Conservation (phyloP, 2,113 vertebrate genomes). For the Melozone crissalis region DNA sequence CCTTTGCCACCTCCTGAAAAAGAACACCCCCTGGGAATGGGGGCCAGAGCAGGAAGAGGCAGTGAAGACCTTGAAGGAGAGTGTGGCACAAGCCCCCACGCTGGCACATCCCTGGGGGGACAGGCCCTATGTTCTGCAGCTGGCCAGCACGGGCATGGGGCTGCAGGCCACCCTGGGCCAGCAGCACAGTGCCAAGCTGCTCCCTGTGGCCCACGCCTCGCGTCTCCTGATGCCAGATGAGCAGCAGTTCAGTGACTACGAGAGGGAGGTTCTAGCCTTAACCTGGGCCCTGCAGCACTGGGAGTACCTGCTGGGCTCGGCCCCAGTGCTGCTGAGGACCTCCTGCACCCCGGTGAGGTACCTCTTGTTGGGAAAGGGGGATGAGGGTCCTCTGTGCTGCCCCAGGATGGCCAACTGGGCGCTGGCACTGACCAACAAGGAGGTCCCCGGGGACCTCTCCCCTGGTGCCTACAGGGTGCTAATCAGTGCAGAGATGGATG, state of each 20-base stretch:
- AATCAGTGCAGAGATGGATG: not conserved
- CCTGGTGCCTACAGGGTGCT: not conserved
- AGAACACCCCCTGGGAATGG: constrained; percentile 32
- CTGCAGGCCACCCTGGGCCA: constrained; percentile 33
- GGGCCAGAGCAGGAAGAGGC: constrained; percentile 41
- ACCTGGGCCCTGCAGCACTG: constrained; percentile 62
- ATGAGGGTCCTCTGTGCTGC: not conserved
- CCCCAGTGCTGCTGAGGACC: constrained; percentile 28
- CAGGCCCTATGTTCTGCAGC: constrained; percentile 16
- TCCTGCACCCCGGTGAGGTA: not conserved
- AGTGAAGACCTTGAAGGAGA: constrained; percentile 34
- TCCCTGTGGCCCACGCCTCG: not conserved
- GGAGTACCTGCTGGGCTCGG: not conserved
- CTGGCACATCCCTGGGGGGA: not conserved
- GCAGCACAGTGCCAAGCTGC: not conserved
- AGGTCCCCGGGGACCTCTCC: not conserved
- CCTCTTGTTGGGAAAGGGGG: not conserved
- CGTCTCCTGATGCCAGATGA: not conserved
- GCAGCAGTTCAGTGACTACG: constrained; percentile 10
- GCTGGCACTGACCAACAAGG: not conserved
- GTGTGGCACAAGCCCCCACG: not conserved
- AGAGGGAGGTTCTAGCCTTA: constrained; percentile 38
- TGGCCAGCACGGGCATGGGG: not conserved
- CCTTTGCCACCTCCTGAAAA: constrained; percentile 38
- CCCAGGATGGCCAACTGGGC: constrained; percentile 52